Evolutionary conservation across 2,113 vertebrate species (phyloP).

Genomic region (Labeo rohita): DNA sequence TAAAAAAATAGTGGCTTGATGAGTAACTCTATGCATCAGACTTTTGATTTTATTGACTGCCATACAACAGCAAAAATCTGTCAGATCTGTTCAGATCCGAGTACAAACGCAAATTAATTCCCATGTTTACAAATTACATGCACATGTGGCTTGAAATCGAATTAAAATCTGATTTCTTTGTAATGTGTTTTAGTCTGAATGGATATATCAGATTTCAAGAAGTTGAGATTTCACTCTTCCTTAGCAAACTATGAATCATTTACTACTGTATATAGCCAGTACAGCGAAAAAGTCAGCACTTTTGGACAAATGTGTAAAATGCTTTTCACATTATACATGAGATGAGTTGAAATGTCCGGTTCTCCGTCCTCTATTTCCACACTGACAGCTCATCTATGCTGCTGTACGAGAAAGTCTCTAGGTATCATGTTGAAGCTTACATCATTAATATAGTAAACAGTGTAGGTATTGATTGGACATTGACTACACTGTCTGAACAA

Average conservation of each 20-base stretch:
- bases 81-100: no score
- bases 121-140: background rate
- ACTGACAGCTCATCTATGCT: background rate
- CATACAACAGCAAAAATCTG: no score
- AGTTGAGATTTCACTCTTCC: background rate
- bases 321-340: background rate
- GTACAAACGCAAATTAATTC: background rate
- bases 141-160: background rate
- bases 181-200: background rate
- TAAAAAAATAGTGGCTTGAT: no score
- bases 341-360: background rate
- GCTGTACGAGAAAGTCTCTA: background rate
- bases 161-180: background rate
- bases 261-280: background rate
- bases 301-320: constrained; percentile 3
- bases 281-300: background rate
- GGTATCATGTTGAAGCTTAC: background rate
- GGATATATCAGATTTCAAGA: background rate
- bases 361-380: background rate
- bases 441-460: constrained; percentile 9
- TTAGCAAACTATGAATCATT: background rate
- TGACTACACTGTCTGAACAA: background rate
- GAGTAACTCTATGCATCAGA: no score
- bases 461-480: background rate
- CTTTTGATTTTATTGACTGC: no score